These are phyloP conservation scores for Plecotus auritus DNA, from an alignment of 2,113 vertebrate species.

Conservation along the genomic window DNA sequence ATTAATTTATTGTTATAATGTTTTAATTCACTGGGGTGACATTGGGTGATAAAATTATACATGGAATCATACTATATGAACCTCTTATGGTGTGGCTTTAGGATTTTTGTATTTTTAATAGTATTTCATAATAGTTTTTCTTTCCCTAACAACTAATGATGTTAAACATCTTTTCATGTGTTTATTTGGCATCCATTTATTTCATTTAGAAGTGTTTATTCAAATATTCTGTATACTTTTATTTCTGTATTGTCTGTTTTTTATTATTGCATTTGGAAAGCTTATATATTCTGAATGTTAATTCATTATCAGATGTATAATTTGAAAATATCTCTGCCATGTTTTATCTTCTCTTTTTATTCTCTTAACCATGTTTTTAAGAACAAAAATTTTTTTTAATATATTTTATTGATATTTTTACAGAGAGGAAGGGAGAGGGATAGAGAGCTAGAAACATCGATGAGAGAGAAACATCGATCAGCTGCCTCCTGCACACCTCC, in stretches of 20 bases:
- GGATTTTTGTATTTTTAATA: neutral
- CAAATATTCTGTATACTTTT: neutral
- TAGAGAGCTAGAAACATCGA: no score
- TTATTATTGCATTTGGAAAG: neutral
- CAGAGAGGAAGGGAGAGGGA: no score
- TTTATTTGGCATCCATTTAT: neutral
- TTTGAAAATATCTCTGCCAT: neutral
- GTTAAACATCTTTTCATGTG: neutral
- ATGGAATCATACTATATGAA: neutral
- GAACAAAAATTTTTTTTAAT: neutral
- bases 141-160: neutral
- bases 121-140: neutral
- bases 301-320: neutral
- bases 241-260: neutral
- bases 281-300: neutral
- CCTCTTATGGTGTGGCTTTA: neutral
- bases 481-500: no score
- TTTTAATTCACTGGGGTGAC: neutral
- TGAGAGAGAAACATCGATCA: no score
- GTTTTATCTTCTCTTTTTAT: neutral
- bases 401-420: no score
- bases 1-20: neutral
- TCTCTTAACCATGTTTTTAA: neutral
- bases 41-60: neutral
- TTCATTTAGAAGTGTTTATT: neutral